These are phyloP conservation scores for Capricornis sumatraensis DNA, from an alignment of 2,113 vertebrate species.

Conservation along the genomic window DNA sequence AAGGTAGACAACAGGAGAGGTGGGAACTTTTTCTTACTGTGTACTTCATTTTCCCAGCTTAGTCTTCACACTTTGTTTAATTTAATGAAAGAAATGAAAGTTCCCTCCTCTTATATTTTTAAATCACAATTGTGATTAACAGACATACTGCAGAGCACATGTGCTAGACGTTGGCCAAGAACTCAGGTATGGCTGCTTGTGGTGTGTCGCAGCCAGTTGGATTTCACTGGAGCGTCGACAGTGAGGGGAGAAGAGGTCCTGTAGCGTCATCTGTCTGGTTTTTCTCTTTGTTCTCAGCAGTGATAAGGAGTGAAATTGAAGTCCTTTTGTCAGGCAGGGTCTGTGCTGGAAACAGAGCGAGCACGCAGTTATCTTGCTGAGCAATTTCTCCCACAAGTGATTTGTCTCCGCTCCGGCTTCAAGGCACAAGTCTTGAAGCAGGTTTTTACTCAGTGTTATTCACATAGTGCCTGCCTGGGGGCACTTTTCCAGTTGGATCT, in stretches of 20 bases:
- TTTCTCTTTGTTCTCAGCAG: neutral
- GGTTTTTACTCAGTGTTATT: neutral
- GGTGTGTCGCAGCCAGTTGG: neutral
- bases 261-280: neutral
- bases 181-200: neutral
- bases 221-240: neutral
- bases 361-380: neutral
- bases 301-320: neutral
- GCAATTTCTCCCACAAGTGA: neutral
- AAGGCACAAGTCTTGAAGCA: neutral
- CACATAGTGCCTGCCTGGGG: neutral
- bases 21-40: neutral
- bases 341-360: neutral
- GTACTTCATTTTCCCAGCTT: neutral
- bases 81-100: neutral
- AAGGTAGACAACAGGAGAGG: neutral
- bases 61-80: neutral
- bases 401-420: neutral
- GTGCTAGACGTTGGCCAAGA: neutral
- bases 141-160: neutral
- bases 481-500: neutral
- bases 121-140: neutral
- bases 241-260: neutral
- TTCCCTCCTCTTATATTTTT: neutral
- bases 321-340: neutral